Percentiles rank a stretch among this genome's conserved stretches.
phyloP scores from a whole-genome alignment of 2,888 invertebrate species.

The Melinopterus prodromus region DNA sequence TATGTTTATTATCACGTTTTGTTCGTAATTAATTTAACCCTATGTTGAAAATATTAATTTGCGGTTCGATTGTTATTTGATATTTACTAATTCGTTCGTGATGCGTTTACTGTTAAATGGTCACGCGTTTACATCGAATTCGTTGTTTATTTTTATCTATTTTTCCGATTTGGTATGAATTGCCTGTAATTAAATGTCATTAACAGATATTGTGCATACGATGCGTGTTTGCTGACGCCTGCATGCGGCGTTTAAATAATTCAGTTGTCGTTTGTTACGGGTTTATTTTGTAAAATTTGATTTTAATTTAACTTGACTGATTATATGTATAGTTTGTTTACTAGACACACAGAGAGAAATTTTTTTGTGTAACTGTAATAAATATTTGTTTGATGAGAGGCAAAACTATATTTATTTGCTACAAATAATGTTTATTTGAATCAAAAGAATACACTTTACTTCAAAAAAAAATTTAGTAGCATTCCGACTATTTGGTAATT shows the following conservation, averaged over 20 bases:
- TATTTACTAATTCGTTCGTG: neutral
- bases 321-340: neutral
- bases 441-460: too few relatives aligned
- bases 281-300: neutral
- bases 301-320: neutral
- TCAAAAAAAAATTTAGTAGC: too few relatives aligned
- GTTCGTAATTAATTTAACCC: neutral
- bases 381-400: too few relatives aligned
- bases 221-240: neutral
- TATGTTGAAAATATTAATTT: neutral
- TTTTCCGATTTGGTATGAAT: neutral
- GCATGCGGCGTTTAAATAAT: neutral
- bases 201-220: neutral
- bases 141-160: neutral
- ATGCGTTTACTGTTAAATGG: neutral
- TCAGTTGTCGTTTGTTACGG: neutral
- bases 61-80: neutral
- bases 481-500: too few relatives aligned
- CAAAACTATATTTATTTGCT: too few relatives aligned
- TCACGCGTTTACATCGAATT: neutral
- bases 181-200: neutral
- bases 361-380: too few relatives aligned
- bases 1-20: neutral
- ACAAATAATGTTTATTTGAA: too few relatives aligned
- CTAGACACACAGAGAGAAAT: neutral